These are phyloP conservation scores for Chrysogorgia sp. DNA, from an alignment of 92 coral and sea anemone genomes.

Conservation along the genomic window DNA sequence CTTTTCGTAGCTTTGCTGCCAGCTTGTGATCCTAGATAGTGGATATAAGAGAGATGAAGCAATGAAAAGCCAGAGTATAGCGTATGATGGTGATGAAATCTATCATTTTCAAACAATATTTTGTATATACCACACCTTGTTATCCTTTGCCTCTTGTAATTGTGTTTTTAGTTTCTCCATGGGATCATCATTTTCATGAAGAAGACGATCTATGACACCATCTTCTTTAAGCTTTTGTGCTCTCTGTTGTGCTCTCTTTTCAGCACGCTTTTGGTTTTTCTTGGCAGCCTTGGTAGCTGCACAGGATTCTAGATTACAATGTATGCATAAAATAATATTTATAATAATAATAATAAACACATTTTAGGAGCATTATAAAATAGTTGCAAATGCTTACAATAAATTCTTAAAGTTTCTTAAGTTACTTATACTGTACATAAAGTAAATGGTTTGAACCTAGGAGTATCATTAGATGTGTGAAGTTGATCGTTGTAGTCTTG, in stretches of 20 bases:
- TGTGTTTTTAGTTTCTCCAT: conserved; percentile 61
- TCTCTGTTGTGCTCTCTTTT: conserved; percentile 65
- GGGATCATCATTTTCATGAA: conserved; percentile 66
- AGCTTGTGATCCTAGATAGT: conserved; percentile 79
- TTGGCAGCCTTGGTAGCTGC: conserved; percentile 50
- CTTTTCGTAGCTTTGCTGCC: conserved; percentile 86
- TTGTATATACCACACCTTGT: conserved; percentile 64
- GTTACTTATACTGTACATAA: too few species aligned
- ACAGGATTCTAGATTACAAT: not conserved
- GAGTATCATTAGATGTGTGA: too few species aligned
- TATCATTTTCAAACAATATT: not conserved
- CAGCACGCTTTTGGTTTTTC: conserved; percentile 78
- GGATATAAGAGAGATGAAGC: not conserved
- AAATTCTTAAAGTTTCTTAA: too few species aligned
- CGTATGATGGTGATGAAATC: not conserved
- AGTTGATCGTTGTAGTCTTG: too few species aligned
- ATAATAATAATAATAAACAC: too few species aligned
- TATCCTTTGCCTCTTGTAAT: conserved; percentile 76
- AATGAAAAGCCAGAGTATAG: not conserved
- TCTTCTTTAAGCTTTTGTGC: conserved; percentile 71
- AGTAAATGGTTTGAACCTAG: too few species aligned
- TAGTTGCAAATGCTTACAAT: too few species aligned
- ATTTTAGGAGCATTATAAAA: too few species aligned
- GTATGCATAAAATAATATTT: too few species aligned
- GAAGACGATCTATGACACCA: conserved; percentile 56